A percentile compares a stretch with the other conserved stretches of the same genome.
Conservation (phyloP, 2,797 vertebrate genomes). For the Manis javanica region DNA sequence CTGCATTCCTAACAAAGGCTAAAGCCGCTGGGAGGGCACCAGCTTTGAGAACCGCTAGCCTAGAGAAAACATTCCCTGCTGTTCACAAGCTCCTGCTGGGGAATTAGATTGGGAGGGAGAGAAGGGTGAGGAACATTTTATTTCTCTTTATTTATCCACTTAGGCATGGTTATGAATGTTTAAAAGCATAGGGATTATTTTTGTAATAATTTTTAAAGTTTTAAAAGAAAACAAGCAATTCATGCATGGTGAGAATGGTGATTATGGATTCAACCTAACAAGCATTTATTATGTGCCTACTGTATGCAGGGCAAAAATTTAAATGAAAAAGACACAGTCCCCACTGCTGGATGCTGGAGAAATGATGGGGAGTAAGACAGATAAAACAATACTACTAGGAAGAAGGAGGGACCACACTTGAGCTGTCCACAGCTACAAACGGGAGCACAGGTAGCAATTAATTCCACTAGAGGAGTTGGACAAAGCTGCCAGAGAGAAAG, state of each 20-base stretch:
- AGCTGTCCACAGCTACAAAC: neutral
- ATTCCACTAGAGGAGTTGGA: neutral
- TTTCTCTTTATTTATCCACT: neutral
- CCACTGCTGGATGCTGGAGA: neutral
- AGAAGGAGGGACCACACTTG: neutral
- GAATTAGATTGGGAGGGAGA: neutral
- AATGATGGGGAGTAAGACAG: neutral
- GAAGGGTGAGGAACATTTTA: neutral
- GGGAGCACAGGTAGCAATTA: neutral
- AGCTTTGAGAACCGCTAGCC: neutral
- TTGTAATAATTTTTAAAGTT: neutral
- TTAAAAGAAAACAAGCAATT: slow-evolving; percentile 11
- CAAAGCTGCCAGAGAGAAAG: neutral
- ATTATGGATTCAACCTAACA: slow-evolving; percentile 17
- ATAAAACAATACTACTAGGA: neutral
- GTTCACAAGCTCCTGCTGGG: fast-evolving
- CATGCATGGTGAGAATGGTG: neutral
- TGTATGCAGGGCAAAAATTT: slow-evolving; percentile 40
- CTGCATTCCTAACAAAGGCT: neutral
- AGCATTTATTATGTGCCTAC: slow-evolving; percentile 33
- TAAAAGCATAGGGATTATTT: neutral
- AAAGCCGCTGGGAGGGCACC: fast-evolving
- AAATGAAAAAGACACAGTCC: neutral
- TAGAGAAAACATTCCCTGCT: neutral
- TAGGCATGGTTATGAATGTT: neutral